phyloP scores from a whole-genome alignment of 2,888 invertebrate species.

The Chymomyza procnemis region DNA sequence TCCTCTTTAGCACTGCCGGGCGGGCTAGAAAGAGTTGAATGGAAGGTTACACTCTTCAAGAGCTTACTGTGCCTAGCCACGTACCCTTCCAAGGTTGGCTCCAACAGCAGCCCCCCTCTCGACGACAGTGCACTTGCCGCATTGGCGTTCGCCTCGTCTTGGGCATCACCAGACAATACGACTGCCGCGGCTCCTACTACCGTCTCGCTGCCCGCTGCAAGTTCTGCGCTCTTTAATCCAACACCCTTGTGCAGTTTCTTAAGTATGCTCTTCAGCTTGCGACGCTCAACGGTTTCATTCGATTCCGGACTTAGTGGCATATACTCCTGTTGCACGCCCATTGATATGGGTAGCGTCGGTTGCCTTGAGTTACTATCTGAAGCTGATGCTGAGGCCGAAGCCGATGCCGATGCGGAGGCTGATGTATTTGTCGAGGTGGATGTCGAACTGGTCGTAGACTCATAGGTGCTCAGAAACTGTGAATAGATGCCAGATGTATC shows the following conservation, averaged over 20 bases:
- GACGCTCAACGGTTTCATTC: slow-evolving; percentile 89
- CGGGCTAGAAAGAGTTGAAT: slow-evolving; percentile 90
- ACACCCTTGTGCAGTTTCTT: slow-evolving; percentile 88
- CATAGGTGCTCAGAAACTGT: slow-evolving; percentile 77
- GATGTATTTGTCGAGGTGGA: slow-evolving; percentile 71
- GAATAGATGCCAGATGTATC: slow-evolving; percentile 86
- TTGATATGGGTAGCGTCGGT: slow-evolving; percentile 40
- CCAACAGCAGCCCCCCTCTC: slow-evolving; percentile 84
- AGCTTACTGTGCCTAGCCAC: slow-evolving; percentile 92
- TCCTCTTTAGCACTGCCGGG: slow-evolving; percentile 80
- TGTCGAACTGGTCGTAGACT: slow-evolving; percentile 79
- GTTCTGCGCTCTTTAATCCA: background rate
- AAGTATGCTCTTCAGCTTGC: slow-evolving; percentile 90
- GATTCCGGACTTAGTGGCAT: slow-evolving; percentile 83
- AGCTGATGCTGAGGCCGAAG: slow-evolving; percentile 43
- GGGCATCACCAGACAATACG: slow-evolving; percentile 71
- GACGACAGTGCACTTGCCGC: slow-evolving; percentile 32
- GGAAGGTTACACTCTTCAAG: slow-evolving; percentile 93
- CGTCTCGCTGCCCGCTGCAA: background rate
- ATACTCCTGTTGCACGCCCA: slow-evolving; percentile 61
- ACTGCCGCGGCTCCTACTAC: slow-evolving; percentile 73
- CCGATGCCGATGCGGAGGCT: slow-evolving; percentile 51
- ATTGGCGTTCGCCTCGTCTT: slow-evolving; percentile 44
- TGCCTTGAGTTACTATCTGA: slow-evolving; percentile 58
- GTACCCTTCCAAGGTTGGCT: slow-evolving; percentile 92